Percentiles rank a stretch among this genome's conserved stretches.
These are phyloP conservation scores for Nothoprocta perdicaria DNA, from an alignment of 2,113 vertebrate species.

Conservation along the genomic window DNA sequence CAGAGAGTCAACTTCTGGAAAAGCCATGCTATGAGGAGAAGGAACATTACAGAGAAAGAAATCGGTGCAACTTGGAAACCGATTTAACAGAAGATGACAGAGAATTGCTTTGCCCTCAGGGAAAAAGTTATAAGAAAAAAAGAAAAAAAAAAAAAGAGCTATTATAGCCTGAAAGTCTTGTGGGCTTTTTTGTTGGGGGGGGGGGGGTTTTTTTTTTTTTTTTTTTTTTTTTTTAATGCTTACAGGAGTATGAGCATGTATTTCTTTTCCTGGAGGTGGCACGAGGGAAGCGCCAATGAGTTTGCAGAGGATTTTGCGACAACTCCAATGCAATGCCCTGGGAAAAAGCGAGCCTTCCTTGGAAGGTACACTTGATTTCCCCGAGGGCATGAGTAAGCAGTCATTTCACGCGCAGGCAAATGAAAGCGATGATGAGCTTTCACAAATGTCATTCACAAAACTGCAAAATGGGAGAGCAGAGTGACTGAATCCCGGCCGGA, in stretches of 20 bases:
- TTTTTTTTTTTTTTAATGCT: background rate
- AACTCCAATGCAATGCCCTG: background rate
- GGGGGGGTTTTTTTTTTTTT: too few species aligned
- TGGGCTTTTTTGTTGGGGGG: too few species aligned
- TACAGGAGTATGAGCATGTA: background rate
- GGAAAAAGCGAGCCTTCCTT: background rate
- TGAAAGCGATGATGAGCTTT: slow-evolving; percentile 44
- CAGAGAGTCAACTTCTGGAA: background rate
- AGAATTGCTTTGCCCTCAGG: background rate
- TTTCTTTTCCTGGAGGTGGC: slow-evolving; percentile 7
- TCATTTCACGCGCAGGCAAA: slow-evolving; percentile 19
- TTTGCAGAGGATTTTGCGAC: background rate
- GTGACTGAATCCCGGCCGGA: slow-evolving; percentile 45
- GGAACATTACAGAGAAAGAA: background rate
- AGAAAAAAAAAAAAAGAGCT: too few species aligned
- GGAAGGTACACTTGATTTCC: slow-evolving; percentile 54
- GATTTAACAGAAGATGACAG: background rate
- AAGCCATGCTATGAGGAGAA: background rate
- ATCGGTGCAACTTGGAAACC: background rate
- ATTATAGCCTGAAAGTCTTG: too few species aligned
- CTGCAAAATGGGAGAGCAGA: slow-evolving; percentile 35
- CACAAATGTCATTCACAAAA: slow-evolving; percentile 60
- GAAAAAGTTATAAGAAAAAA: background rate
- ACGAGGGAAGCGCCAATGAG: slow-evolving; percentile 23
- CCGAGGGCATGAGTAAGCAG: slow-evolving; percentile 56